Conservation (phyloP, 2,113 vertebrate genomes). For the Balaenoptera acutorostrata region DNA sequence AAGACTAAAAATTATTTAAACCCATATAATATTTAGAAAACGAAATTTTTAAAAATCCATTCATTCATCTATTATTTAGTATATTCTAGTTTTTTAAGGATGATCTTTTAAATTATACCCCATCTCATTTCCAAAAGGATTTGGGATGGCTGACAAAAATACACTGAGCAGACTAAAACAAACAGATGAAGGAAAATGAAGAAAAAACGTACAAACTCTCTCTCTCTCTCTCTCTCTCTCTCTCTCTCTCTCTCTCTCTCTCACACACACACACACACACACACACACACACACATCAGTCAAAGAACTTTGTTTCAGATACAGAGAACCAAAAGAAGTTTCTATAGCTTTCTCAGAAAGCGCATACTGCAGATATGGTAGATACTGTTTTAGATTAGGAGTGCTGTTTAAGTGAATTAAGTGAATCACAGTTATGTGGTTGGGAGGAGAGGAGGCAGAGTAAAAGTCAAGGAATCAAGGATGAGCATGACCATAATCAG, state of each 20-base stretch:
- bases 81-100: background rate
- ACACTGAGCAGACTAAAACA: background rate
- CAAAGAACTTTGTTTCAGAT: background rate
- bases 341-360: background rate
- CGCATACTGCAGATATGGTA: background rate
- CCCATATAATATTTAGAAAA: background rate
- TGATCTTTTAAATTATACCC: background rate
- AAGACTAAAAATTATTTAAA: constrained; percentile 4
- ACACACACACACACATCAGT: too few relatives aligned
- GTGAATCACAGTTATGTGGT: background rate
- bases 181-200: background rate
- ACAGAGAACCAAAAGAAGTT: background rate
- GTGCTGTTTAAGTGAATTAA: background rate
- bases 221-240: too few relatives aligned
- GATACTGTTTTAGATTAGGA: background rate
- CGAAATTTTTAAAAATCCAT: background rate
- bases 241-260: too few relatives aligned
- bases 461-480: background rate
- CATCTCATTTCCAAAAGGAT: constrained; percentile 10
- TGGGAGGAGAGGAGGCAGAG: background rate
- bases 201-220: background rate
- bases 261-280: background rate
- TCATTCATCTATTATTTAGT: background rate
- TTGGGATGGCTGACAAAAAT: background rate
- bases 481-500: background rate